phyloP scores from a whole-genome alignment of 2,113 vertebrate species.

The Chinchilla lanigera region DNA sequence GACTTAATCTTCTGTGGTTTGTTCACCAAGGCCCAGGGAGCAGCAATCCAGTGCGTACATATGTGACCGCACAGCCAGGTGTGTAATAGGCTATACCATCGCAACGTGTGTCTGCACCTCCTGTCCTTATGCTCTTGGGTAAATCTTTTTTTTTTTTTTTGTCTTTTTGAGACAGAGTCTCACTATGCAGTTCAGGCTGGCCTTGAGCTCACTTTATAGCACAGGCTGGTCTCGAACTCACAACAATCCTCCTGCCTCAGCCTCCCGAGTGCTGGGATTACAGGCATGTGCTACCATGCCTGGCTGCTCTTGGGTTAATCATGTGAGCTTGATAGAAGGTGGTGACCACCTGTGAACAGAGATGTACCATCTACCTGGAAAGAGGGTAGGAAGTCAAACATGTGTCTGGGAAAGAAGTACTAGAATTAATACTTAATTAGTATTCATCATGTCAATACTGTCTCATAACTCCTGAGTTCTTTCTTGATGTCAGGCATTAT shows the following conservation, averaged over 20 bases:
- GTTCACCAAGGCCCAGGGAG: neutral
- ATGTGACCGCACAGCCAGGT: no score
- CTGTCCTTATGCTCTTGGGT: neutral
- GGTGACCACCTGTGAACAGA: neutral
- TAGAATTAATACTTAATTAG: no score
- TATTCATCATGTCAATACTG: neutral
- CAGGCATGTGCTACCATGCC: no score
- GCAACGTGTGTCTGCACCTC: neutral
- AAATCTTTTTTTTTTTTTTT: no score
- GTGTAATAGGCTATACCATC: neutral
- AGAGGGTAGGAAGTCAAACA: neutral
- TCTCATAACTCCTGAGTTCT: neutral
- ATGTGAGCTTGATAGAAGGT: neutral
- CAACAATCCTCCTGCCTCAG: no score
- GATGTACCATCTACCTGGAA: neutral
- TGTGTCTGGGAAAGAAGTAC: neutral
- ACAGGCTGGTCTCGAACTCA: no score
- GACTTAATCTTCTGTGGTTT: neutral
- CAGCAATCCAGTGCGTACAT: neutral
- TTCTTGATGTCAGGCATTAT: no score
- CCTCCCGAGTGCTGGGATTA: no score
- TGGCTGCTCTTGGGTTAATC: neutral
- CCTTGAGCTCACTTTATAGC: no score
- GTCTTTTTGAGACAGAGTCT: no score
- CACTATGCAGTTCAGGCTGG: no score